Evolutionary conservation across 2,113 vertebrate genomes (phyloP), one percentile per base, ranked within the genome.

Genomic region (Carassius auratus): DNA sequence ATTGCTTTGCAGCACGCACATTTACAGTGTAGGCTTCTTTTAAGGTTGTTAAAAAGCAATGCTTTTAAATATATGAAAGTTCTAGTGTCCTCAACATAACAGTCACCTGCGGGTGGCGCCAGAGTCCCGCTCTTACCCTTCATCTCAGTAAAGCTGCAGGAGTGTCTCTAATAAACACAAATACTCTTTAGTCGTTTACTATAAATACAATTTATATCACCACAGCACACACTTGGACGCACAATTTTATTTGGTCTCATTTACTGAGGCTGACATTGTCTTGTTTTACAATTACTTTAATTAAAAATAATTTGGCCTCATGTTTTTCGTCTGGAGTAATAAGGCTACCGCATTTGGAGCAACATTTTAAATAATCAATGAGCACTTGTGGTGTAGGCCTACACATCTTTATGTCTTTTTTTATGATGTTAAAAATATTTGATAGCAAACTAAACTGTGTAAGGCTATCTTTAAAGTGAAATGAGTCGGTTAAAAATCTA

Each of bases 401-500:
- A 21, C 4, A 42, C 36, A 71, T 71, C 17, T 71, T 0, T 8
- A 19, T 9, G 0, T 21, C 8, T 69, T 10, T 69, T 69, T 38
- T 38, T 8, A 71, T 21, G 2, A 38, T 73, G 10, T 21, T n/a
- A 42, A n/a, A 38, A 76, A 17, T 15, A 9, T 26, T 9, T n/a
- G 19, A 3, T n/a, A 12, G 71, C 33, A 52, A 76, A 76, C 42
- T 17, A 26, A 50, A 52, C 13, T 4, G n/a, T 50, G 5, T 1
- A 76, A 17, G 19, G 15, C 9, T 2, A 64, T 64, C 12, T 77
- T 17, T 19, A 5, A 64, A 86, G 76, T 38, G 66, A 69, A 78
- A 33, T 48, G 26, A 88, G 42, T 42, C 73, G 48, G 26, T 90
- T 88, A 91, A 88, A 90, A 91, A 91, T 89, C 89, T 90, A 96